Conservation (phyloP, 2,113 vertebrate species). For the Lophius piscatorius region DNA sequence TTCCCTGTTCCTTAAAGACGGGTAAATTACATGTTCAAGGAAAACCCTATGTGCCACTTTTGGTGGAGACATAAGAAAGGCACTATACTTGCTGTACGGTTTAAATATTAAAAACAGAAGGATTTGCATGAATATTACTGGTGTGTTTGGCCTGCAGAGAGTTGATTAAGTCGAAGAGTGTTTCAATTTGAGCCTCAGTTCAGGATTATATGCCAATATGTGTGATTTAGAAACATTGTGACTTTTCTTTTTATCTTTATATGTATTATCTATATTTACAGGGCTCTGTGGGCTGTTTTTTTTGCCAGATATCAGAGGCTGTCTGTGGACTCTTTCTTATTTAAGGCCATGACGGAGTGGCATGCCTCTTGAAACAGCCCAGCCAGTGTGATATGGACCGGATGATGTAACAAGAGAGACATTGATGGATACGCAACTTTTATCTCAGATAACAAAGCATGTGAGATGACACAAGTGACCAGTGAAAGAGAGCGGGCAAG, state of each 20-base stretch:
- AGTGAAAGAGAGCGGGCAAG: not conserved
- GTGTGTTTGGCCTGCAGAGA: too few relatives aligned
- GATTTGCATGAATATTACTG: too few relatives aligned
- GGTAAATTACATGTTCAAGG: too few relatives aligned
- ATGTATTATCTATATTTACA: not conserved
- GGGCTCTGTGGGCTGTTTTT: not conserved
- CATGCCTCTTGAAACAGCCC: slow-evolving; percentile 17
- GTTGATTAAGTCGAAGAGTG: too few relatives aligned
- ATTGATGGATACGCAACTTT: slow-evolving; percentile 23
- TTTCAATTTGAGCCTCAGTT: too few relatives aligned
- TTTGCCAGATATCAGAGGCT: slow-evolving; percentile 1
- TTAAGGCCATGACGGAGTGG: slow-evolving; percentile 7
- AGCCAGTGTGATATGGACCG: slow-evolving; percentile 16
- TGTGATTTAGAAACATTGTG: not conserved
- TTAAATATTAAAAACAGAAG: too few relatives aligned
- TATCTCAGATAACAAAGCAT: slow-evolving; percentile 33
- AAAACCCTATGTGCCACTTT: too few relatives aligned
- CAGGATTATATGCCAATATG: not conserved
- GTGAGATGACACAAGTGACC: slow-evolving; percentile 24
- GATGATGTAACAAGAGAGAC: slow-evolving; percentile 32
- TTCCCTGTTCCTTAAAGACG: too few relatives aligned
- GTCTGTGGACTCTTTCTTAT: slow-evolving; percentile 5
- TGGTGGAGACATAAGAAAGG: too few relatives aligned
- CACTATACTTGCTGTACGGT: too few relatives aligned
- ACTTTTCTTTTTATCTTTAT: not conserved